These are phyloP conservation scores for Numenius arquata DNA, from an alignment of 2,113 vertebrate species.

Conservation along the genomic window DNA sequence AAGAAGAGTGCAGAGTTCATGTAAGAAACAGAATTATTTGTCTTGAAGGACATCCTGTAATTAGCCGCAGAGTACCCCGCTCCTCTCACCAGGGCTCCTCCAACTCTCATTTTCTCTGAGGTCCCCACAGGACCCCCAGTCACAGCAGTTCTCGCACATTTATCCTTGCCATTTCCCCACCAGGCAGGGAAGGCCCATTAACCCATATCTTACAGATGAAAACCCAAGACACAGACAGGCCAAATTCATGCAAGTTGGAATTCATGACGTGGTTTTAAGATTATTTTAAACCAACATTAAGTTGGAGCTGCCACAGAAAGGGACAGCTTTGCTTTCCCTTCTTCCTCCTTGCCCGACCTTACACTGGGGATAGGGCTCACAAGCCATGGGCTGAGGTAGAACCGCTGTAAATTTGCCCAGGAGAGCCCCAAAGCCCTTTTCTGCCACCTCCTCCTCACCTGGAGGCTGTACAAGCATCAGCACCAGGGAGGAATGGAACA, in stretches of 20 bases:
- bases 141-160: background rate
- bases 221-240: background rate
- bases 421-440: background rate
- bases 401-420: background rate
- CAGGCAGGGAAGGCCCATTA: background rate
- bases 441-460: background rate
- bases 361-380: background rate
- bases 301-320: background rate
- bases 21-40: background rate
- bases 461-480: background rate
- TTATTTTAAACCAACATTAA: background rate
- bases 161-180: background rate
- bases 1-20: background rate
- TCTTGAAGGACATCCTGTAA: constrained; percentile 41
- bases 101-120: background rate
- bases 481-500: background rate
- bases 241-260: background rate
- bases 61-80: background rate
- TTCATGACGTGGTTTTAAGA: background rate
- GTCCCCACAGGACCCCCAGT: background rate
- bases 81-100: background rate
- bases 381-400: background rate
- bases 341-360: background rate
- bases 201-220: background rate
- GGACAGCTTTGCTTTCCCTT: background rate